These are phyloP conservation scores for Petromus typicus DNA, from an alignment of 2,113 vertebrate genomes.

Conservation along the genomic window DNA sequence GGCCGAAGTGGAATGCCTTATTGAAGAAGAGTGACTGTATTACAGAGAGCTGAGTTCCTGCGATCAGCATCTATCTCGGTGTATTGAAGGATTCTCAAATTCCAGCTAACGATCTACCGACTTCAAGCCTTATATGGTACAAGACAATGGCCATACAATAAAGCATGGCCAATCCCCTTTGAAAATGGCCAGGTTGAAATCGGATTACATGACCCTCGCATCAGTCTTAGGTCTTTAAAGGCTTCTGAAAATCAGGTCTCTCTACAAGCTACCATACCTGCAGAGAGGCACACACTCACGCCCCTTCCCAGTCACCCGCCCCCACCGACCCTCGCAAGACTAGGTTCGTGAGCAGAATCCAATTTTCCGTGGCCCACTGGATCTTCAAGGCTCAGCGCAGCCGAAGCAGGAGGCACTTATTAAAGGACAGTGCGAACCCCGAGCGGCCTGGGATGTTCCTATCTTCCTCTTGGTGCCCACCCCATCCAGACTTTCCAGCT, in stretches of 20 bases:
- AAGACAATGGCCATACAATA: conserved; percentile 69
- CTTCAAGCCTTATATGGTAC: conserved; percentile 36
- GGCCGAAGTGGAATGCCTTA: conserved; percentile 36
- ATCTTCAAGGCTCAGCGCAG: conserved; percentile 18
- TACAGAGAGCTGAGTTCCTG: background rate
- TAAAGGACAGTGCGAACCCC: background rate
- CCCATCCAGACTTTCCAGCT: background rate
- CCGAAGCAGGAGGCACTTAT: background rate
- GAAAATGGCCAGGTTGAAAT: conserved; percentile 16
- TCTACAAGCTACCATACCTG: background rate
- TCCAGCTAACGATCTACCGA: background rate
- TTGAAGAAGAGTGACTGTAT: background rate
- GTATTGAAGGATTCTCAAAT: conserved; percentile 32
- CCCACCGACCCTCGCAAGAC: conserved; percentile 48
- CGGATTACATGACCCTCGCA: background rate
- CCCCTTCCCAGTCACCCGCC: conserved; percentile 45
- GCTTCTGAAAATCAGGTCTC: conserved; percentile 16
- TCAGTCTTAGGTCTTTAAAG: background rate
- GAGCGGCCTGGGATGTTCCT: background rate
- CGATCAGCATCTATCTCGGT: background rate
- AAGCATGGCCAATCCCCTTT: conserved; percentile 15
- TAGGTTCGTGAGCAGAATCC: conserved; percentile 79
- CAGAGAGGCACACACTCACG: background rate
- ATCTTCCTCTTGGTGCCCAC: background rate
- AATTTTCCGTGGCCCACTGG: conserved; percentile 75